Evolutionary conservation across 2,113 vertebrate genomes (phyloP).

Genomic region (Crocuta crocuta): DNA sequence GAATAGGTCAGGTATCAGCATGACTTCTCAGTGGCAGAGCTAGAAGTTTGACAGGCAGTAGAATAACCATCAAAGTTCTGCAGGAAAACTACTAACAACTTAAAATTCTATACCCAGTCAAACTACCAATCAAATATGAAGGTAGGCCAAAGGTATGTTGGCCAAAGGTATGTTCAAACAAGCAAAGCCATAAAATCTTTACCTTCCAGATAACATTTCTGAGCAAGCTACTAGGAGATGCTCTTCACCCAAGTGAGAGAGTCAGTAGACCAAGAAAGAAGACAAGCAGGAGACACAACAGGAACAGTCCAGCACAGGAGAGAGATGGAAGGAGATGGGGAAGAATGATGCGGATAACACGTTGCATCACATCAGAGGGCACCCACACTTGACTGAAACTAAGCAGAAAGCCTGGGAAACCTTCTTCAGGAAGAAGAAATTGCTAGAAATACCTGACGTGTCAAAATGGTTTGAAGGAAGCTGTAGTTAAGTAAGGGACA

Average conservation of each 20-base stretch:
- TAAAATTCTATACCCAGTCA: slow-evolving; percentile 45
- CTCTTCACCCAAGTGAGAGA: background rate
- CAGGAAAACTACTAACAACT: slow-evolving; percentile 34
- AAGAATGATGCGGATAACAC: background rate
- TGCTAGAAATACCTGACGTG: background rate
- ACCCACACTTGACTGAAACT: background rate
- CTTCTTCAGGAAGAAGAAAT: background rate
- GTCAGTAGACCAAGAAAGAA: background rate
- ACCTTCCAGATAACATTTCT: background rate
- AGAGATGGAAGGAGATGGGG: background rate
- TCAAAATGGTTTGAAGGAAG: slow-evolving; percentile 1
- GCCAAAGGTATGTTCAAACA: background rate
- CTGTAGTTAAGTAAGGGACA: slow-evolving; percentile 13
- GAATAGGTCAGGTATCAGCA: background rate
- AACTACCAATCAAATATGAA: background rate
- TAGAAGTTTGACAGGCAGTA: background rate
- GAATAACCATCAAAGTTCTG: background rate
- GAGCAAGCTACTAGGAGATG: background rate
- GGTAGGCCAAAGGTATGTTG: background rate
- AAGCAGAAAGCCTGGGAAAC: background rate
- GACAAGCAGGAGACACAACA: background rate
- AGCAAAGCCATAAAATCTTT: background rate
- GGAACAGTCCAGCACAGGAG: background rate
- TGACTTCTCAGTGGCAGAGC: slow-evolving; percentile 15
- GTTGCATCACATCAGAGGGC: background rate